Evolutionary conservation across 2,797 vertebrate species (phyloP).

Genomic region (Hypotaenidia philippensis): DNA sequence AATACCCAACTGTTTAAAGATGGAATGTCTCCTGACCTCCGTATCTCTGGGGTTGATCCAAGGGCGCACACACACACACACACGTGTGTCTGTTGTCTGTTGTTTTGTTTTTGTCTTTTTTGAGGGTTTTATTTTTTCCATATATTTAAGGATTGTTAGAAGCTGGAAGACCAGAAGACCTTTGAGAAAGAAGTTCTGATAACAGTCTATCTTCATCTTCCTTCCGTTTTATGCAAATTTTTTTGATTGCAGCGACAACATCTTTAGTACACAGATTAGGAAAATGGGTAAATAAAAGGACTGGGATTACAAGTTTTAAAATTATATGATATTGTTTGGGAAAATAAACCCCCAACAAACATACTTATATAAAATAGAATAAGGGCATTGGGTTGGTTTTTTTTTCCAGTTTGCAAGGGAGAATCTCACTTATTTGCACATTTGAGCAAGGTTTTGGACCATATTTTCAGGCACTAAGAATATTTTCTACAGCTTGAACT

Average conservation of each 20-base stretch:
- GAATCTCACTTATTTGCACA: not conserved
- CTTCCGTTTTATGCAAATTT: fast-evolving
- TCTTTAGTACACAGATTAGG: not conserved
- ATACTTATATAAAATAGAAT: not conserved
- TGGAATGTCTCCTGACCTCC: not conserved
- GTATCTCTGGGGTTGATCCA: fast-evolving
- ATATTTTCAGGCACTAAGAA: not conserved
- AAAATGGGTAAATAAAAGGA: not conserved
- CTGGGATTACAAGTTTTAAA: not conserved
- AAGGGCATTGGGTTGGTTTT: not conserved
- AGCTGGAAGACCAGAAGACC: not conserved
- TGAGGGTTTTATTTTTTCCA: not conserved
- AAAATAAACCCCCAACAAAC: not conserved
- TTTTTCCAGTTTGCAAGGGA: not conserved
- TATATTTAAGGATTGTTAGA: not conserved
- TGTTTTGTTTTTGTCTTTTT: fast-evolving
- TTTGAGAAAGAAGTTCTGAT: not conserved
- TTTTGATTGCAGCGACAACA: not conserved
- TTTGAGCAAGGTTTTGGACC: not conserved
- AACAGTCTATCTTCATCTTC: not conserved
- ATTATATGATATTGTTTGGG: not conserved
- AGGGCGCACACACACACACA: too few relatives aligned
- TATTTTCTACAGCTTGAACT: not conserved
- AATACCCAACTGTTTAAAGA: fast-evolving
- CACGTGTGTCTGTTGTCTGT: not conserved